Base-by-base conservation (phyloP, 2,797 vertebrate species). In the Hybognathus amarus region DNA sequence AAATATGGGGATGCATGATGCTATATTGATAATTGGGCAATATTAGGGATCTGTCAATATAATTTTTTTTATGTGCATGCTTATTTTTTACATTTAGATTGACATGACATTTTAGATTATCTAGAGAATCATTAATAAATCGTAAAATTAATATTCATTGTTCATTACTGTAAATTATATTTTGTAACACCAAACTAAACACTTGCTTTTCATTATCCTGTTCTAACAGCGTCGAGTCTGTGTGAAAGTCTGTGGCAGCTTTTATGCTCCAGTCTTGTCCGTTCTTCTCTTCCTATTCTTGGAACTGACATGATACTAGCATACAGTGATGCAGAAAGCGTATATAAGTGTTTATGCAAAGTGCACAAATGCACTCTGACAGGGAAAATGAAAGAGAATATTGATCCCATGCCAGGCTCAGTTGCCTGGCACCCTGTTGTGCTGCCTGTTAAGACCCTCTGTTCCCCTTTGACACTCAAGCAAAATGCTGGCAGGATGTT, bases 381-480 rank as follows among this genome's bases (percentile, higher is more conserved):
- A 83, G 89, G 90, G 89, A 89, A 91, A 92, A 93, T 93, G 89
- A 94, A 91, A 93, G 91, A 54, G 40, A 78, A 86, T 92, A 90
- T 92, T 91, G 92, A 93, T 89, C 86, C 87, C 78, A 89, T 93
- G 93, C 93, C 94, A 93, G 91, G 91, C 91, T 91, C 90, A 93
- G 93, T 92, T 94, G 93, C 91, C 91, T 76, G 56, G 87, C 89
- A 91, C 77, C 91, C 89, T 87, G 89, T 87, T 85, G 90, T 90
- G 90, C 91, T 87, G 90, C 92, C 91, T 92, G 92, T 91, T 92
- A 92, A 90, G 89, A 92, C 86, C 84, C 91, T 92, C 89, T 87
- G 87, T 91, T 92, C 92, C 93, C 91, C 90, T 94, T 93, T 93
- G 93, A 94, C 93, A 91, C 90, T 85, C 90, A 91, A 91, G 92